Evolutionary conservation across 2,888 invertebrate genomes (phyloP).

Genomic region (Hyposoter didymator): DNA sequence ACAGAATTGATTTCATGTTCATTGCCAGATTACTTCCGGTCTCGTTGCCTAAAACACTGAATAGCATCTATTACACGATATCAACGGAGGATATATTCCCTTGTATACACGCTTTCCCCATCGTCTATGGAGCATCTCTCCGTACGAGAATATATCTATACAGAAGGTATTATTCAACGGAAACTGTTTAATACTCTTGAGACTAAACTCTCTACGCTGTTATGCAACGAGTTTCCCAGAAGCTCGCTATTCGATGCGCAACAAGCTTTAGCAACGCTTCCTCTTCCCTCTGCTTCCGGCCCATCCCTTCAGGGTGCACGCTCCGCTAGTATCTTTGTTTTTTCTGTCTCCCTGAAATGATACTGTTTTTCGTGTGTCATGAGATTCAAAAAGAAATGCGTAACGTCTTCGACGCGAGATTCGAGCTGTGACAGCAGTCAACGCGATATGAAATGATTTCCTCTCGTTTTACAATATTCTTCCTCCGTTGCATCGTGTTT

Average conservation of each 20-base stretch:
- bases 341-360: slow-evolving; percentile 16
- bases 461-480: not conserved
- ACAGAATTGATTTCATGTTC: slow-evolving; percentile 1
- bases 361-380: slow-evolving; percentile 66
- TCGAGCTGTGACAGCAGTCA: not conserved
- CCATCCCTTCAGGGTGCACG: not conserved
- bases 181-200: slow-evolving; percentile 53
- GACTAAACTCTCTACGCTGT: slow-evolving; percentile 19
- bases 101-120: slow-evolving; percentile 2
- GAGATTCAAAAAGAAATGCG: slow-evolving; percentile 53
- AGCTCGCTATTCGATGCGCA: slow-evolving; percentile 40
- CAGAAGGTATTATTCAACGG: slow-evolving; percentile 18
- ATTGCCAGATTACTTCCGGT: slow-evolving; percentile 9
- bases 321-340: not conserved
- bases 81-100: slow-evolving; percentile 19
- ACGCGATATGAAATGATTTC: slow-evolving; percentile 12
- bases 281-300: not conserved
- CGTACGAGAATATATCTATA: not conserved
- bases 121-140: not conserved
- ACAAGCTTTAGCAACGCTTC: slow-evolving; percentile 17
- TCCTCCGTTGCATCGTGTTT: not conserved
- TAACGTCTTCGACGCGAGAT: slow-evolving; percentile 23
- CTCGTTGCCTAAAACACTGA: slow-evolving; percentile 24
- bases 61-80: slow-evolving; percentile 13
- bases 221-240: slow-evolving; percentile 13